Percentiles rank a stretch among this genome's conserved stretches.
These are phyloP conservation scores for Sorex fumeus DNA, from an alignment of 2,113 vertebrate genomes.

Conservation along the genomic window DNA sequence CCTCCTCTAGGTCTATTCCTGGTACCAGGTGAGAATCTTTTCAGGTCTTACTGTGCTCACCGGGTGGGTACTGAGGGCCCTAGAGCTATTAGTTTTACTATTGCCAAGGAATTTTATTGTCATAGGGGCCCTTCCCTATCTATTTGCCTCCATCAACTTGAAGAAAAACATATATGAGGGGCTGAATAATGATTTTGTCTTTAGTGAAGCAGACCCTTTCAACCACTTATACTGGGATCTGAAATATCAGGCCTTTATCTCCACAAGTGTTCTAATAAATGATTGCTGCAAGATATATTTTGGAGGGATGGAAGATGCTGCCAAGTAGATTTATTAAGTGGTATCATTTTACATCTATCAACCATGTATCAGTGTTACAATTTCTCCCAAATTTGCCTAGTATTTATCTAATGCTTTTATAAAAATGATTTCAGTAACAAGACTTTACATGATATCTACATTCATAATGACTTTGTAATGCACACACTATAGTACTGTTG, in stretches of 20 bases:
- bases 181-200: neutral
- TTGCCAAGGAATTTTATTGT: no score
- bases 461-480: no score
- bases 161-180: neutral
- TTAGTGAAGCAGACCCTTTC: neutral
- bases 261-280: neutral
- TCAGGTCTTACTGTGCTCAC: no score
- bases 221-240: neutral
- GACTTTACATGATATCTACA: neutral
- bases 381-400: neutral
- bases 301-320: neutral
- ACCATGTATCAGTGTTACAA: neutral
- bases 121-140: no score
- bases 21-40: no score
- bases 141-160: no score
- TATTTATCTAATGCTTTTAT: no score
- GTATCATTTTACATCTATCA: neutral
- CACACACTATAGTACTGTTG: neutral
- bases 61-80: no score
- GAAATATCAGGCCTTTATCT: neutral
- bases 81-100: no score
- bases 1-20: no score
- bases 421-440: no score
- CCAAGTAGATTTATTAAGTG: neutral
- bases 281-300: neutral